phyloP scores from a whole-genome alignment of 2,113 vertebrate genomes.

The Channa maculata region DNA sequence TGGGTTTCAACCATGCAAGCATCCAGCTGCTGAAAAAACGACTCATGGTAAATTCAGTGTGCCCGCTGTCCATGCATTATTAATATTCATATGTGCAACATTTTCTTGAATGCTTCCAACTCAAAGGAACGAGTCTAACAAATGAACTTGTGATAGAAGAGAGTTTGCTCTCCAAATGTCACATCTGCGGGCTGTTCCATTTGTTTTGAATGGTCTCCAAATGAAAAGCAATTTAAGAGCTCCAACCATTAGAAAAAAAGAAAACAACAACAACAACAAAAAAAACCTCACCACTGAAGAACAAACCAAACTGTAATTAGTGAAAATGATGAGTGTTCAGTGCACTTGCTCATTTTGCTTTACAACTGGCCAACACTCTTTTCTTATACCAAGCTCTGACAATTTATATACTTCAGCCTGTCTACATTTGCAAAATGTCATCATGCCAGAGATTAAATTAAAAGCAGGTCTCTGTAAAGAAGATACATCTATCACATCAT shows the following conservation, averaged over 20 bases:
- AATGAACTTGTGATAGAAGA: constrained; percentile 60
- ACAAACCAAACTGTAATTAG: constrained; percentile 76
- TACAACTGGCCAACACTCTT: constrained; percentile 35
- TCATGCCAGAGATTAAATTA: constrained; percentile 72
- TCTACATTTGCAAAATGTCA: constrained; percentile 77
- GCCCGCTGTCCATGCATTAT: constrained; percentile 43
- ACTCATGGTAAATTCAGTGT: constrained; percentile 14
- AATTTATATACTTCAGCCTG: constrained; percentile 59
- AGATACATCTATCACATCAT: constrained; percentile 69
- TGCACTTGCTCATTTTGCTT: constrained; percentile 50
- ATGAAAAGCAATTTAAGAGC: constrained; percentile 77
- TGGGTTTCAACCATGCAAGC: constrained; percentile 14
- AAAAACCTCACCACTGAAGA: constrained; percentile 64
- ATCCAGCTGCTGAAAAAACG: constrained; percentile 45
- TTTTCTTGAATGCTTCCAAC: constrained; percentile 56
- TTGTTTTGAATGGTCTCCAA: constrained; percentile 77
- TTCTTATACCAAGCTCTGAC: constrained; percentile 39
- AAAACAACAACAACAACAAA: too few species aligned
- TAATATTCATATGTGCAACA: constrained; percentile 63
- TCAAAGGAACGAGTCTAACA: constrained; percentile 56
- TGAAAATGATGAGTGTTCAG: constrained; percentile 71
- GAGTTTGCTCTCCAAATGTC: constrained; percentile 69
- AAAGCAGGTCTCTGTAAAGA: constrained; percentile 58
- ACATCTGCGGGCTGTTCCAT: constrained; percentile 70
- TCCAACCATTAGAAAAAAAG: constrained; percentile 63